phyloP scores from a whole-genome alignment of 2,888 invertebrate species.

The Apodemia mormo region DNA sequence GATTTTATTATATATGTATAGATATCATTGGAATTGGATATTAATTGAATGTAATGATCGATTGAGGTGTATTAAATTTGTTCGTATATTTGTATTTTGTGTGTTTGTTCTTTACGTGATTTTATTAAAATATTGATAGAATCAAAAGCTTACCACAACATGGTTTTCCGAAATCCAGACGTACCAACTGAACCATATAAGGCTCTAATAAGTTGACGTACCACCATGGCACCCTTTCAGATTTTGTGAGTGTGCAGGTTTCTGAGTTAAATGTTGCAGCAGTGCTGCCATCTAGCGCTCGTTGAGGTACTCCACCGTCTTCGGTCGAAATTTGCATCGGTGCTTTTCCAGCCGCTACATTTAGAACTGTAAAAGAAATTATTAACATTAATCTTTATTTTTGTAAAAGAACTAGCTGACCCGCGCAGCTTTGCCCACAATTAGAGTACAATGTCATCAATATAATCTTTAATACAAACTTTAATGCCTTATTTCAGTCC shows the following conservation, averaged over 20 bases:
- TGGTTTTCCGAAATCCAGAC: slow-evolving; percentile 94
- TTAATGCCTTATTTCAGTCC: too few relatives aligned
- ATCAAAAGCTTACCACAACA: slow-evolving; percentile 89
- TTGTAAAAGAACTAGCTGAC: too few relatives aligned
- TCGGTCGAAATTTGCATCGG: slow-evolving; percentile 96
- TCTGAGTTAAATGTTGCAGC: slow-evolving; percentile 90
- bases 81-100: too few relatives aligned
- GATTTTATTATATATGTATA: too few relatives aligned
- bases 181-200: slow-evolving; percentile 96
- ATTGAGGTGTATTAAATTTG: too few relatives aligned
- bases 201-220: slow-evolving; percentile 96
- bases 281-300: slow-evolving; percentile 95
- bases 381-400: neutral
- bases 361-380: slow-evolving; percentile 85
- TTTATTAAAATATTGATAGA: too few relatives aligned
- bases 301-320: slow-evolving; percentile 92
- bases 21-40: too few relatives aligned
- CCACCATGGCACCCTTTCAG: slow-evolving; percentile 96
- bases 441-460: too few relatives aligned
- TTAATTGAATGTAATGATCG: too few relatives aligned
- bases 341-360: slow-evolving; percentile 96
- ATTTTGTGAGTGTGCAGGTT: slow-evolving; percentile 93
- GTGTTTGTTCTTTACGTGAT: too few relatives aligned
- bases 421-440: too few relatives aligned
- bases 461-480: too few relatives aligned